Conservation (phyloP, 2,888 invertebrate genomes). For the Sphaeridia pumilis region DNA sequence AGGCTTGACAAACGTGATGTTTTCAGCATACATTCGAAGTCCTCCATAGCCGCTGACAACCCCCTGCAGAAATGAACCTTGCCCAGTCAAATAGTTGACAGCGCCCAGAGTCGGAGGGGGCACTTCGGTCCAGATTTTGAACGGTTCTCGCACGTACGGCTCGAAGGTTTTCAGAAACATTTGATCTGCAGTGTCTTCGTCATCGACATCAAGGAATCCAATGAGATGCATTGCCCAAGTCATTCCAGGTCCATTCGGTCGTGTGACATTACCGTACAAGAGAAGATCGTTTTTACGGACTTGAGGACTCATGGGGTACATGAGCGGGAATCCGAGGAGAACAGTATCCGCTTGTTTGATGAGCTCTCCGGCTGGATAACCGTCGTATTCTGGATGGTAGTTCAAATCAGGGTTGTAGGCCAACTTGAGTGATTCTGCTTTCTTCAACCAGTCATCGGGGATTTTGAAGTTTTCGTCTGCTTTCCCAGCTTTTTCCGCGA, state of each 20-base stretch:
- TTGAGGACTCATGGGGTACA: slow-evolving; percentile 36
- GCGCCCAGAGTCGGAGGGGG: slow-evolving; percentile 38
- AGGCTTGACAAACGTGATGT: slow-evolving; percentile 32
- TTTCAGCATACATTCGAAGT: slow-evolving; percentile 36
- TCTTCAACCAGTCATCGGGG: slow-evolving; percentile 34
- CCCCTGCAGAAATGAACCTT: slow-evolving; percentile 42
- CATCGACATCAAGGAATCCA: slow-evolving; percentile 40
- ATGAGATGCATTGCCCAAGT: slow-evolving; percentile 43
- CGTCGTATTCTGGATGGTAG: slow-evolving; percentile 42
- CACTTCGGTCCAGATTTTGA: slow-evolving; percentile 42
- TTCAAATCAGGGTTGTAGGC: slow-evolving; percentile 38
- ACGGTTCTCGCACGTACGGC: slow-evolving; percentile 39
- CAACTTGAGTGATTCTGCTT: slow-evolving; percentile 37
- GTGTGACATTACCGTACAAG: slow-evolving; percentile 38
- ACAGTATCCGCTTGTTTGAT: slow-evolving; percentile 42
- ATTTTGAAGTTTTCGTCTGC: slow-evolving; percentile 12
- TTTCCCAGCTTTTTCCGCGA: slow-evolving; percentile 2
- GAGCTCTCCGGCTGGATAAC: slow-evolving; percentile 33
- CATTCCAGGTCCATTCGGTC: slow-evolving; percentile 41
- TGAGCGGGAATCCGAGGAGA: slow-evolving; percentile 41
- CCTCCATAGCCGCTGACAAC: slow-evolving; percentile 42
- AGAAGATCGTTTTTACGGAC: slow-evolving; percentile 39
- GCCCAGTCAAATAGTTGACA: slow-evolving; percentile 42
- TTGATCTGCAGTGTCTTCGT: slow-evolving; percentile 37
- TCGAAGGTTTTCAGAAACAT: slow-evolving; percentile 38